phyloP scores from a whole-genome alignment of 2,113 vertebrate genomes.

The Pygoscelis antarcticus region DNA sequence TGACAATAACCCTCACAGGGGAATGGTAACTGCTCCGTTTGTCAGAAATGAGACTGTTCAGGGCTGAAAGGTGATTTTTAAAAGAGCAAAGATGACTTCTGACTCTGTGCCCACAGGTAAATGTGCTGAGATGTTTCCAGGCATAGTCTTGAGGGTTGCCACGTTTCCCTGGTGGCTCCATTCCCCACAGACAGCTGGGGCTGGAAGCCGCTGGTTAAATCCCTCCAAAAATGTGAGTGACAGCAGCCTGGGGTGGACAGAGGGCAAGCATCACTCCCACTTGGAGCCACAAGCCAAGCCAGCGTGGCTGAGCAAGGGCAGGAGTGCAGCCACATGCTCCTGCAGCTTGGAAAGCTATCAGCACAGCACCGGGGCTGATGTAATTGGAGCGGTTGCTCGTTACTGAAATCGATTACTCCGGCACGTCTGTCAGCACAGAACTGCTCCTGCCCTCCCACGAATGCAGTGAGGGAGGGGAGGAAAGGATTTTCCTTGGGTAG shows the following conservation, averaged over 20 bases:
- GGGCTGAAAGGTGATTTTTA: no score
- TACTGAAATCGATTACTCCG: background rate
- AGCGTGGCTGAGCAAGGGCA: background rate
- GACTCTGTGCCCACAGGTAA: background rate
- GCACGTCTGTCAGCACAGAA: background rate
- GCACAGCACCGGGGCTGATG: background rate
- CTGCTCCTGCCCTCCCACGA: background rate
- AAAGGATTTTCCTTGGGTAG: background rate
- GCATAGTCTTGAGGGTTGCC: background rate
- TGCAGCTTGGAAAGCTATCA: background rate
- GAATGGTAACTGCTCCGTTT: background rate
- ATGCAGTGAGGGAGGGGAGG: accelerated
- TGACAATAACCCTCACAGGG: background rate
- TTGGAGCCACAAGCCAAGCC: background rate
- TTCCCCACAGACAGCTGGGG: background rate
- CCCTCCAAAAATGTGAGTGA: accelerated
- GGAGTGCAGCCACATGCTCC: background rate
- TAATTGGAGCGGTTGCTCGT: background rate
- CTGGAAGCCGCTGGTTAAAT: background rate
- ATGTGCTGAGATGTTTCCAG: background rate
- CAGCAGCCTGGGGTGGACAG: no score
- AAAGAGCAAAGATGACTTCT: background rate
- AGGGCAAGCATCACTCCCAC: accelerated
- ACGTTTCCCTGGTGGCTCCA: background rate
- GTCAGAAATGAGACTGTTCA: no score